phyloP scores from a whole-genome alignment of 2,888 invertebrate genomes.

The Aporophyla nigra region DNA sequence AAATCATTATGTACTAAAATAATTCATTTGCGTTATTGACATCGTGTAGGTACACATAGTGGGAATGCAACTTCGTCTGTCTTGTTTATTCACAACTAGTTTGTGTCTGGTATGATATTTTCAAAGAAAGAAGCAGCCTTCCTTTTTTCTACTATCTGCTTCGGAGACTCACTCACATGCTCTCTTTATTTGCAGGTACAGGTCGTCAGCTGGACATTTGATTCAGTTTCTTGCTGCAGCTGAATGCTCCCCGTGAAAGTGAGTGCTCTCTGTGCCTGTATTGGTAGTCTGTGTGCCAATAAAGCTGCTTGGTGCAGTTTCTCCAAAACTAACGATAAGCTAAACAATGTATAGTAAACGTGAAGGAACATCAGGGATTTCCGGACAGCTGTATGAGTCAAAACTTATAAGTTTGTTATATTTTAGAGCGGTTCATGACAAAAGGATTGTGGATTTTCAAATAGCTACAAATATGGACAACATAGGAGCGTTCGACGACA shows the following conservation, averaged over 20 bases:
- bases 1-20: no score
- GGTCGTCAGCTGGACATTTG: not conserved
- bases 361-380: conserved; percentile 51
- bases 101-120: no score
- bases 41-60: no score
- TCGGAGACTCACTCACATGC: not conserved
- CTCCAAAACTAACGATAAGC: not conserved
- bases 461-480: conserved; percentile 58
- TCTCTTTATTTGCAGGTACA: conserved; percentile 12
- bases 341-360: conserved; percentile 43
- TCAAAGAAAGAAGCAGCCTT: no score
- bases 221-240: not conserved
- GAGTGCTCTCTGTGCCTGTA: not conserved
- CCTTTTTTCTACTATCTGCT: not conserved
- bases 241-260: not conserved
- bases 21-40: no score
- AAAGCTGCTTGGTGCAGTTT: not conserved
- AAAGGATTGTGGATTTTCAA: conserved; percentile 47
- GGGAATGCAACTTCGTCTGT: no score
- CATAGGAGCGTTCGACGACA: conserved; percentile 59
- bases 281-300: not conserved
- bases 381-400: conserved; percentile 58
- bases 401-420: conserved; percentile 43
- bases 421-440: not conserved
- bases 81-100: no score